A percentile compares a stretch with the other conserved stretches of the same genome.
phyloP scores from a whole-genome alignment of 1,140 invertebrate genomes.

The Neodiprion virginianus region DNA sequence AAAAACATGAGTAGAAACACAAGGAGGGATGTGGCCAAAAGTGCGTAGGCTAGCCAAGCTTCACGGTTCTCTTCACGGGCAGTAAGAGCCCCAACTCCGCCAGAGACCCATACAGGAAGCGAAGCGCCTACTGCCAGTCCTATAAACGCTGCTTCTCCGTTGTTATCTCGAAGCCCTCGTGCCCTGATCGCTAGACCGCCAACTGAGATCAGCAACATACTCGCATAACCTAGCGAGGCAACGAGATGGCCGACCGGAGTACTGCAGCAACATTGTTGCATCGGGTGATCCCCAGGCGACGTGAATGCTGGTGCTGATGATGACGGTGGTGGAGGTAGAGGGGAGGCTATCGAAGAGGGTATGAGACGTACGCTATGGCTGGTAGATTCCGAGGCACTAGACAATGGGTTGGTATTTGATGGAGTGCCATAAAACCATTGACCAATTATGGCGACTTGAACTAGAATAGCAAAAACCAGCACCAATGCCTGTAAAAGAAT shows the following conservation, averaged over 20 bases:
- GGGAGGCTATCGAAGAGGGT: no score
- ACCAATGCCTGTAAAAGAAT: constrained; percentile 70
- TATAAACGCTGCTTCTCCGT: constrained; percentile 88
- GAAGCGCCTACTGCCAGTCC: constrained; percentile 83
- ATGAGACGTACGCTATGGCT: not conserved
- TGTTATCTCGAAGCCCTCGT: constrained; percentile 89
- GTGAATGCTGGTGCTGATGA: not conserved
- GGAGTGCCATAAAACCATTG: constrained; percentile 76
- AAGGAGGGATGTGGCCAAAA: constrained; percentile 81
- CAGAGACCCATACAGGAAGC: constrained; percentile 86
- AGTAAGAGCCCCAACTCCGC: constrained; percentile 69
- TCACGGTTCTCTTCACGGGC: constrained; percentile 81
- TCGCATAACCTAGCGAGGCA: constrained; percentile 70
- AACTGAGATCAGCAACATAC: constrained; percentile 84
- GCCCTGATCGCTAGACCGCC: constrained; percentile 83
- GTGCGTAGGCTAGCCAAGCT: constrained; percentile 86
- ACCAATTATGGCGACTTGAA: constrained; percentile 87
- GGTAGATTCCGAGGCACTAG: not conserved
- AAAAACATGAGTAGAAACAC: constrained; percentile 94
- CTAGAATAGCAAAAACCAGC: constrained; percentile 87
- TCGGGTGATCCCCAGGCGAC: not conserved
- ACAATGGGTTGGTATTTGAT: not conserved
- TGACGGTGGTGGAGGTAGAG: no score
- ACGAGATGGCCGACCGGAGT: constrained; percentile 55
- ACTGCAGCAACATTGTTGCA: constrained; percentile 41